Percentiles rank a stretch among this genome's conserved stretches.
phyloP scores from a whole-genome alignment of 1,140 invertebrate genomes.

The Orchesella cincta region DNA sequence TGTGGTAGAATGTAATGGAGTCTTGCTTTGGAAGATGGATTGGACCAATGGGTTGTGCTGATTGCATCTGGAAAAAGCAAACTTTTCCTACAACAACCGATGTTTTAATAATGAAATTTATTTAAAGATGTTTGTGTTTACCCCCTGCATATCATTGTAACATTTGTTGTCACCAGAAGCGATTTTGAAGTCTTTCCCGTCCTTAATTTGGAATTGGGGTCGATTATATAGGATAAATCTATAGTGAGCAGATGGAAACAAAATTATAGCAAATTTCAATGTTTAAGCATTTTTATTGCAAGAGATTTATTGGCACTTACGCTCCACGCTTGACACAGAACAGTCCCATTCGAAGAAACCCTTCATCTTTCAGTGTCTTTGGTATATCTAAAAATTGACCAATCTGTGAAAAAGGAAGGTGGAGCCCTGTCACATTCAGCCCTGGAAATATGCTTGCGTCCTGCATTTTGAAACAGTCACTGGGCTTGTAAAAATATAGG shows the following conservation, averaged over 20 bases:
- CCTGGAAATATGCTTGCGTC: not conserved
- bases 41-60: not conserved
- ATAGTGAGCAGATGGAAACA: not conserved
- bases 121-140: not conserved
- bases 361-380: not conserved
- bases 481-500: too few species aligned
- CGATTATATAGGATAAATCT: not conserved
- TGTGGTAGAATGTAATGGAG: not conserved
- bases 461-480: too few species aligned
- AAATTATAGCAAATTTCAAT: not conserved
- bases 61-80: not conserved
- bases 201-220: not conserved
- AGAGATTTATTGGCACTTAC: not conserved
- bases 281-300: not conserved
- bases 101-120: not conserved
- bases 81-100: not conserved
- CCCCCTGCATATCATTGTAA: too few species aligned
- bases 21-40: not conserved
- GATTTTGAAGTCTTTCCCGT: not conserved
- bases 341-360: not conserved
- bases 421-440: not conserved
- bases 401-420: not conserved
- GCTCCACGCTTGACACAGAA: slow-evolving; percentile 2
- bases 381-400: not conserved
- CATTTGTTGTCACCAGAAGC: not conserved